Evolutionary conservation across 1,140 invertebrate genomes (phyloP).

Genomic region (Magallana gigas): DNA sequence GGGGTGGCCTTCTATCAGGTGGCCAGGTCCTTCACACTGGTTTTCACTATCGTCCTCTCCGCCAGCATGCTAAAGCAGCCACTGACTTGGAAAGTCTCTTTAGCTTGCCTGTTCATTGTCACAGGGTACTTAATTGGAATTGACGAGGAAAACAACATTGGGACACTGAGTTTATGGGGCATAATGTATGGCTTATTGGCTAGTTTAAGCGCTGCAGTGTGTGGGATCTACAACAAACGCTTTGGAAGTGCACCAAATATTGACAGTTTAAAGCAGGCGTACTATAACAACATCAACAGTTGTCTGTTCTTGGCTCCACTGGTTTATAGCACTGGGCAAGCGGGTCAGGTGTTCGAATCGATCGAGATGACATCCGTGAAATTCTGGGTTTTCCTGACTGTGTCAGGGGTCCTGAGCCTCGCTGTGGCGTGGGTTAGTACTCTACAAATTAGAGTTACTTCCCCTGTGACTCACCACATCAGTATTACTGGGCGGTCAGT

Average conservation of each 20-base stretch:
- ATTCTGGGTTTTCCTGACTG: conserved; percentile 70
- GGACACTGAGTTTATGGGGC: conserved; percentile 72
- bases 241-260: conserved; percentile 65
- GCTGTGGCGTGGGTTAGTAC: conserved; percentile 77
- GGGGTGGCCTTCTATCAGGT: conserved; percentile 78
- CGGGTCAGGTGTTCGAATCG: conserved; percentile 59
- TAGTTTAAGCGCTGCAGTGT: conserved; percentile 75
- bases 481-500: conserved; percentile 79
- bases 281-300: conserved; percentile 75
- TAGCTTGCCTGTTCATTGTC: conserved; percentile 74
- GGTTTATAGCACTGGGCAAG: conserved; percentile 70
- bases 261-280: conserved; percentile 72
- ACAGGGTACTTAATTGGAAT: conserved; percentile 76
- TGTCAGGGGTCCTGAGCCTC: conserved; percentile 74
- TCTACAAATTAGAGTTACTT: conserved; percentile 77
- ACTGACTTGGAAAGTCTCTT: conserved; percentile 62
- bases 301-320: conserved; percentile 73
- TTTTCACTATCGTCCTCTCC: conserved; percentile 77
- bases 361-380: conserved; percentile 50
- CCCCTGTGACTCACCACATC: conserved; percentile 78
- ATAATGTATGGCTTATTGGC: conserved; percentile 75
- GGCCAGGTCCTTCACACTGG: conserved; percentile 76
- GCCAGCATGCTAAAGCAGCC: conserved; percentile 67
- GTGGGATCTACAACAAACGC: conserved; percentile 75
- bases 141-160: conserved; percentile 74